Base-by-base conservation (phyloP, 2,113 vertebrate species). In the Onychorhynchus coronatus region DNA sequence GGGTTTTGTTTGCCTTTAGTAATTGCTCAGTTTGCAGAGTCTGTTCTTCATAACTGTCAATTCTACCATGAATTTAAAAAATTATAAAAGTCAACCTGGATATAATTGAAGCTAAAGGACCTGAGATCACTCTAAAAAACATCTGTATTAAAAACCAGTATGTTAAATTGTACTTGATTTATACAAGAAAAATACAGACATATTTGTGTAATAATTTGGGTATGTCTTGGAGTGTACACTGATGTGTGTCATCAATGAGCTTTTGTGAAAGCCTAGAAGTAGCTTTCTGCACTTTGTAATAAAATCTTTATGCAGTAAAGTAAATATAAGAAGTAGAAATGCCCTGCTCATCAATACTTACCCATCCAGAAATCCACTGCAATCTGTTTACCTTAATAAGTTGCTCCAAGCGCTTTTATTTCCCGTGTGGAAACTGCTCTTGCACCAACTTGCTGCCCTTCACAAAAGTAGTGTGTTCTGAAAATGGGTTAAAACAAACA, bases 331-430 rank as follows among this genome's bases (percentile, higher is more conserved):
- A 89, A 92, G 22, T 8, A 84, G 37, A 68, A 89, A 77, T 73
- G 87, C 10, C 71, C 35, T 81, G 42, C 37, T 72, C 24, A 85
- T 56, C 30, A 94, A 89, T 93, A 97, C 97, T 97, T 95, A 97
- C 97, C 94, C 97, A 96, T 97, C 93, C 94, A 97, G 95, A 96
- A 96, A 96, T 93, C 94, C 96, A 94, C 91, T 90, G 95, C 91
- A 95, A 94, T 88, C 91, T 94, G 52, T 96, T 96, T 95, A 96
- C 89, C 93, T 96, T 95, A 95, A 12, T 87, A 95, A 94, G 47
- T 18, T 86, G 90, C 65, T 96, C 86, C 91, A 96, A 91, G 42
- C 46, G 21, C 56, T 86, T 89, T 95, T 91, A 42, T 67, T 78
- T 91, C 52, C 47, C 84, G 31, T 56, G 31, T 27, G 23, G 13